Evolutionary conservation across 2,797 vertebrate species (phyloP).

Genomic region (Myotis planiceps): DNA sequence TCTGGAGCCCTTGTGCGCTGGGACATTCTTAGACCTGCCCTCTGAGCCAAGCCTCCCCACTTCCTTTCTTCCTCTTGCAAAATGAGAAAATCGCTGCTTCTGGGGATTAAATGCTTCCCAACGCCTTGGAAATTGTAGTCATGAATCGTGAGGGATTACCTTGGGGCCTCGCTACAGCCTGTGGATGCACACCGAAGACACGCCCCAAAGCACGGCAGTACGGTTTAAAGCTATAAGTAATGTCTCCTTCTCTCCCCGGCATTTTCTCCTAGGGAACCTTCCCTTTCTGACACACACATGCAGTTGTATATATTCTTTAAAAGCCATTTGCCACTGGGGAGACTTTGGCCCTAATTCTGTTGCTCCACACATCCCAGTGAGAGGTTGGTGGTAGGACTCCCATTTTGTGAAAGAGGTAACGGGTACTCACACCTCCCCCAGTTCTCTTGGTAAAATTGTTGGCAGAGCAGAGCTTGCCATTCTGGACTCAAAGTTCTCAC

Average conservation of each 20-base stretch:
- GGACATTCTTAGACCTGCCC: background rate
- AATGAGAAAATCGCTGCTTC: background rate
- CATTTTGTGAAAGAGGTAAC: background rate
- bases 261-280: background rate
- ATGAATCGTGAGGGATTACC: background rate
- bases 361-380: background rate
- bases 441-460: background rate
- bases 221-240: background rate
- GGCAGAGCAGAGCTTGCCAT: background rate
- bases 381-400: too few relatives aligned
- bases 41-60: background rate
- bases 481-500: background rate
- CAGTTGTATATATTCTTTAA: background rate
- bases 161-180: background rate
- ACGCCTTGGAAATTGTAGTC: background rate
- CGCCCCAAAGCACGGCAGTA: fast-evolving
- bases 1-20: background rate
- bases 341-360: background rate
- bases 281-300: background rate
- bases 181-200: background rate
- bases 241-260: background rate
- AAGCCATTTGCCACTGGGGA: background rate
- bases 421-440: fast-evolving
- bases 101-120: conserved; percentile 18
- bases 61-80: background rate